Conservation (phyloP, 1,140 invertebrate genomes). For the Amyelois transitella region DNA sequence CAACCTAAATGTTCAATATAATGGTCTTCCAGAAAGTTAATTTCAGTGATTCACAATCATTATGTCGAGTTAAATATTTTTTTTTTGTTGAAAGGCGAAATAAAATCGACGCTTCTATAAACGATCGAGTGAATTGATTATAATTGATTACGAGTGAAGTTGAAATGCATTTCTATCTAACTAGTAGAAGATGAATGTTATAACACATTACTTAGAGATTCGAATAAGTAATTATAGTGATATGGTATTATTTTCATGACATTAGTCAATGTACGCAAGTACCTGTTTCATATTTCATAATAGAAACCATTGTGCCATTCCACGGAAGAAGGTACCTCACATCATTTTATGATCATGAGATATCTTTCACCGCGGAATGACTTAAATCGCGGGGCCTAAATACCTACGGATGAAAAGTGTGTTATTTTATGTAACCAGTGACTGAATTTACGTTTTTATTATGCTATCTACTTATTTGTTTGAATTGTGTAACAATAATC, state of each 20-base stretch:
- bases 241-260: constrained; percentile 50
- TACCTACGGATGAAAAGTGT: constrained; percentile 18
- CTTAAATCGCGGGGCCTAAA: constrained; percentile 53
- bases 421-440: constrained; percentile 21
- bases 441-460: constrained; percentile 7
- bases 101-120: background rate
- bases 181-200: constrained; percentile 40
- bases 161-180: constrained; percentile 39
- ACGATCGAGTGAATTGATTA: constrained; percentile 3
- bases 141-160: background rate
- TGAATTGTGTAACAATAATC: background rate
- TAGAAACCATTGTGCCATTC: constrained; percentile 27
- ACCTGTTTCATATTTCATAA: constrained; percentile 44
- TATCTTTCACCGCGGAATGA: too few relatives aligned
- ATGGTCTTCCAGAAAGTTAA: constrained; percentile 54
- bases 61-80: background rate
- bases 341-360: too few relatives aligned
- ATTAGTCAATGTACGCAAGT: constrained; percentile 61
- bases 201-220: constrained; percentile 34
- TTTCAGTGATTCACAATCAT: constrained; percentile 19
- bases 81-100: background rate
- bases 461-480: background rate
- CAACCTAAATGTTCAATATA: constrained; percentile 19
- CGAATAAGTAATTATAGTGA: constrained; percentile 39
- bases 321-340: too few relatives aligned